Evolutionary conservation across 2,797 vertebrate species (phyloP), one percentile per base, ranked within the genome.

Genomic region (Cuniculus paca): DNA sequence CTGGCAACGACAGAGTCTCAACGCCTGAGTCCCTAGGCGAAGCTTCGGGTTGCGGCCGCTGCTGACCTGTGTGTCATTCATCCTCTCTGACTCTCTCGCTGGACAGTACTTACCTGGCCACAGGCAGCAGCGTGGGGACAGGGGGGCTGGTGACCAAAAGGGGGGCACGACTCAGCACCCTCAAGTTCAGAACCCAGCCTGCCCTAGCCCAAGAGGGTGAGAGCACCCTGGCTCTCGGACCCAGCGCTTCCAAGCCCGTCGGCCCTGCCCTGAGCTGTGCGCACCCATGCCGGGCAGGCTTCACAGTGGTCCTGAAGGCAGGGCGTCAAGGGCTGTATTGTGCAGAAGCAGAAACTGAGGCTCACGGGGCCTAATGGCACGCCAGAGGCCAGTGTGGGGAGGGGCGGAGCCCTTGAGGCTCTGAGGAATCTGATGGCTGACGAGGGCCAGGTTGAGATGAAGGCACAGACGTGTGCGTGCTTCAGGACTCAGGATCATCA

Each of bases 391-490:
- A 0, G 31, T 6, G 56, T 24, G 0, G 39, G 34, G 12, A 6
- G 17, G 0, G 10, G 2, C 0, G 0, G 14, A 6, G 68, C 6
- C 16, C 34, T 1, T 0, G 8, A 17, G 42, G 11, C 0, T n/a
- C 65, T 1, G 28, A 58, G 9, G 61, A 26, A 0, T 1, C 6
- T 0, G 31, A 9, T 0, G 5, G 60, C 34, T 3, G 6, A 4
- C 28, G 31, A 0, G 7, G 1, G 11, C 19, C 9, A 7, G 0
- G 31, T 0, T 0, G 68, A 58, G 34, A 14, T 0, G 34, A 12
- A 1, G 22, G 8, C 54, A 13, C 31, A 61, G 45, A 11, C 11
- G 2, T 24, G 16, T 7, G 6, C 11, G 2, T 24, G 16, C 16
- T 2, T 19, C 7, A 9, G 28, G 26, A 17, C 14, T 14, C 45